Conservation (phyloP, 2,888 invertebrate species). For the Periphyllus acericola region DNA sequence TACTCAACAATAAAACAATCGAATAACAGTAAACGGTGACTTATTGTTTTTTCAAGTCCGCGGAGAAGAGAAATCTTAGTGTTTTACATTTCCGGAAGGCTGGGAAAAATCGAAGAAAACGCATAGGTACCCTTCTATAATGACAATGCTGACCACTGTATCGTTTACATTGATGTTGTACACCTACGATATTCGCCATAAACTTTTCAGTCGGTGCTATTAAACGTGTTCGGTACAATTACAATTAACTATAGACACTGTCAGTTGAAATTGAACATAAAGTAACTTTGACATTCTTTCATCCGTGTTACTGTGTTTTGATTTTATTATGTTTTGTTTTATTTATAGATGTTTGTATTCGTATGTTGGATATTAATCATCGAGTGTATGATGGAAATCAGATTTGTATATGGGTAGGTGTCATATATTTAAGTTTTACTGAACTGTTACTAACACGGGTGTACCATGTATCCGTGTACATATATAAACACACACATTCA, state of each 20-base stretch:
- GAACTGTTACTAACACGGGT: background rate
- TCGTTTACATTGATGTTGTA: slow-evolving; percentile 3
- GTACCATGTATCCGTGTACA: background rate
- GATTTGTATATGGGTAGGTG: slow-evolving; percentile 48
- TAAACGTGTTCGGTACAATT: background rate
- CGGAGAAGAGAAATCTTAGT: slow-evolving; percentile 30
- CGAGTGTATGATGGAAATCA: slow-evolving; percentile 18
- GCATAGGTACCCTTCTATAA: background rate
- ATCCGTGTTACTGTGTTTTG: background rate
- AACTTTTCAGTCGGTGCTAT: slow-evolving; percentile 14
- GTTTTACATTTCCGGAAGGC: slow-evolving; percentile 7
- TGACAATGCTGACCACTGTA: background rate
- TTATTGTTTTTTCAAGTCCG: slow-evolving; percentile 16
- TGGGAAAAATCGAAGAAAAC: slow-evolving; percentile 25
- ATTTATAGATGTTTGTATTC: slow-evolving; percentile 15
- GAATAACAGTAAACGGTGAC: slow-evolving; percentile 17
- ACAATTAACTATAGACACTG: background rate
- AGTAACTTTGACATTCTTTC: background rate
- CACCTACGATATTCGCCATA: background rate
- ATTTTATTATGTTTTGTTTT: background rate
- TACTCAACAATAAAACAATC: slow-evolving; percentile 49
- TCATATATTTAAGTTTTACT: slow-evolving; percentile 63
- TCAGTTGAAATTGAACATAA: background rate
- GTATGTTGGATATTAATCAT: slow-evolving; percentile 31
- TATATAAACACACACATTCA: too few species aligned